Conservation (phyloP, 2,113 vertebrate genomes). For the Petaurus breviceps region DNA sequence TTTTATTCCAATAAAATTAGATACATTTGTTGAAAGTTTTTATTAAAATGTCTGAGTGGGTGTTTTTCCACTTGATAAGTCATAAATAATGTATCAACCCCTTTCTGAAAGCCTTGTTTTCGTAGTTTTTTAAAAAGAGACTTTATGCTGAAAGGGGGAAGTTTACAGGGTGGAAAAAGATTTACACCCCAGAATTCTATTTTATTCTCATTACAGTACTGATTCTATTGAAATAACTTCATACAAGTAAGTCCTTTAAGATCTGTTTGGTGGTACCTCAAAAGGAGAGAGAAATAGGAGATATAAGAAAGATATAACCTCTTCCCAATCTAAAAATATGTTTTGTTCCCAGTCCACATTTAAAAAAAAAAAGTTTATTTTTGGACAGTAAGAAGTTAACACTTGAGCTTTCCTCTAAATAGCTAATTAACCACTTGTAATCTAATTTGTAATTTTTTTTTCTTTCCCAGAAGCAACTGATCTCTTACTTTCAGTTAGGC, state of each 20-base stretch:
- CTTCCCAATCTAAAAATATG: background rate
- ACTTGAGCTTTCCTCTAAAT: background rate
- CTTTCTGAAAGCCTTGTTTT: constrained; percentile 84
- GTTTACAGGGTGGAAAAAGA: constrained; percentile 77
- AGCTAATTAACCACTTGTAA: background rate
- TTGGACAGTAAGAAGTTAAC: background rate
- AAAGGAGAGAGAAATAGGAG: constrained; percentile 4
- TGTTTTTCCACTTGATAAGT: constrained; percentile 82
- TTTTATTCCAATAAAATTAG: constrained; percentile 84
- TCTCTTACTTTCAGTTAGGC: background rate
- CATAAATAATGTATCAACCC: constrained; percentile 83
- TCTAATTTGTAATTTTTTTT: constrained; percentile 24
- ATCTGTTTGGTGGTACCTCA: constrained; percentile 55
- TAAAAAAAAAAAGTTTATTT: background rate
- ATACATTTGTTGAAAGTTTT: constrained; percentile 83
- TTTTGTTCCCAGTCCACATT: background rate
- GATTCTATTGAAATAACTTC: constrained; percentile 57
- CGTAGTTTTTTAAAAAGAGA: constrained; percentile 79
- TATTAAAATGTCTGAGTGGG: constrained; percentile 82
- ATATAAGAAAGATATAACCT: background rate
- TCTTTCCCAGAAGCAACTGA: background rate
- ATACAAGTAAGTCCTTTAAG: constrained; percentile 53
- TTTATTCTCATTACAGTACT: constrained; percentile 66
- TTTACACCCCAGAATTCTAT: constrained; percentile 63
- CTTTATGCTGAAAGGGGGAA: constrained; percentile 77